Percentiles rank a stretch among this genome's conserved stretches.
phyloP scores from a whole-genome alignment of 2,888 invertebrate genomes.

The Pinctada fucata region DNA sequence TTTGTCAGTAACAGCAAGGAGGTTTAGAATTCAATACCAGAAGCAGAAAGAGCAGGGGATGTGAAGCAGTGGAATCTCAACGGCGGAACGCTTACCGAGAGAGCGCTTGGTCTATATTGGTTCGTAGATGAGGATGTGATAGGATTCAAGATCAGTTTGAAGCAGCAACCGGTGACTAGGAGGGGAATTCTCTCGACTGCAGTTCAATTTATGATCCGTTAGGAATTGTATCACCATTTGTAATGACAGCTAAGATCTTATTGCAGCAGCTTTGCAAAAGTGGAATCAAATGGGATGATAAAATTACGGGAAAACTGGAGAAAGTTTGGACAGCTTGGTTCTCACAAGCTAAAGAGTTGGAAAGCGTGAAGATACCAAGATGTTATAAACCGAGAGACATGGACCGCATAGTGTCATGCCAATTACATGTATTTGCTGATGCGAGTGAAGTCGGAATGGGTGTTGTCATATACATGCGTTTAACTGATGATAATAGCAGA shows the following conservation, averaged over 20 bases:
- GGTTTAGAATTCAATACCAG: conserved; percentile 30
- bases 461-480: too few relatives aligned
- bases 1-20: conserved; percentile 12
- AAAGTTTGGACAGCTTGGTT: conserved; percentile 34
- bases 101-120: conserved; percentile 24
- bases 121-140: conserved; percentile 15
- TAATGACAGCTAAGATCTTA: conserved; percentile 21
- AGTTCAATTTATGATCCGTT: conserved; percentile 36
- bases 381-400: too few relatives aligned
- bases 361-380: too few relatives aligned
- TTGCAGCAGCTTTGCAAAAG: conserved; percentile 27
- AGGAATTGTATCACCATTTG: conserved; percentile 27
- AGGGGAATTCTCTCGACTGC: conserved; percentile 19
- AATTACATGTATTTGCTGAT: too few relatives aligned
- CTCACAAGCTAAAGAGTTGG: too few relatives aligned
- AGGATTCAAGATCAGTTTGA: conserved; percentile 18
- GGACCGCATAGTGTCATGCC: too few relatives aligned
- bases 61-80: conserved; percentile 13
- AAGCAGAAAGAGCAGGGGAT: conserved; percentile 27
- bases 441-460: too few relatives aligned
- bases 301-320: conserved; percentile 8
- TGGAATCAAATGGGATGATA: conserved; percentile 35
- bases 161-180: conserved; percentile 8
- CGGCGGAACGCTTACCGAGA: conserved; percentile 1
- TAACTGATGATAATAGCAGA: too few relatives aligned